Evolutionary conservation across 2,113 vertebrate species (phyloP).

Genomic region (Dendropsophus ebraccatus): DNA sequence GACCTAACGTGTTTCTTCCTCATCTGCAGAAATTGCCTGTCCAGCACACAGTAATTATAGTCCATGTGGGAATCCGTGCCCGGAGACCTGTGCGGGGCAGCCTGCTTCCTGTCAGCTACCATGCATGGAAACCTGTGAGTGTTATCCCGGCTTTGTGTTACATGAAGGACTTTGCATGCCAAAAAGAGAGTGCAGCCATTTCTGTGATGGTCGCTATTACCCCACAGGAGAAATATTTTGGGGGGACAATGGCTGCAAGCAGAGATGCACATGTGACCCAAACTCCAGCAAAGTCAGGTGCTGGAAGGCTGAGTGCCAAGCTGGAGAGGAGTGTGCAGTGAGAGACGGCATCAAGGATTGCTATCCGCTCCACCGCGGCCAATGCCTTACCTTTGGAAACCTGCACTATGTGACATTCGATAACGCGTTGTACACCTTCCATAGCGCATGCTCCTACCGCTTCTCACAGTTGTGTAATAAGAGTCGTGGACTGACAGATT

Average conservation of each 20-base stretch:
- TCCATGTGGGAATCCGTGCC: slow-evolving; percentile 63
- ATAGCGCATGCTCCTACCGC: slow-evolving; percentile 54
- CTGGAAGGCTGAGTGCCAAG: accelerated
- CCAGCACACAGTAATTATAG: slow-evolving; percentile 68
- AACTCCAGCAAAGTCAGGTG: neutral
- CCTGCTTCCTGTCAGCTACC: slow-evolving; percentile 28
- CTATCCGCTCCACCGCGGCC: accelerated
- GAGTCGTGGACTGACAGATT: neutral
- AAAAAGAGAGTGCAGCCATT: slow-evolving; percentile 63
- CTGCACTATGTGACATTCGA: slow-evolving; percentile 60
- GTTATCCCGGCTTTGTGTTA: slow-evolving; percentile 65
- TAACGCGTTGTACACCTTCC: slow-evolving; percentile 38
- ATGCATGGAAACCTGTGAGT: slow-evolving; percentile 71
- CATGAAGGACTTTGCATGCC: slow-evolving; percentile 64
- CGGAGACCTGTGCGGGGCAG: slow-evolving; percentile 59
- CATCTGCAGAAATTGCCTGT: slow-evolving; percentile 67
- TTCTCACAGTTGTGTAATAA: slow-evolving; percentile 24
- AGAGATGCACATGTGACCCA: neutral
- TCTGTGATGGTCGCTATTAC: slow-evolving; percentile 56
- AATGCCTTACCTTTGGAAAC: slow-evolving; percentile 9
- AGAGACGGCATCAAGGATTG: neutral
- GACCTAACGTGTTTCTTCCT: neutral
- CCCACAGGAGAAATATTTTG: neutral
- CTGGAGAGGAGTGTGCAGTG: slow-evolving; percentile 4
- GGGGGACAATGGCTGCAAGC: neutral